Base-by-base conservation (phyloP, 2,113 vertebrate genomes). In the Clinocottus analis region DNA sequence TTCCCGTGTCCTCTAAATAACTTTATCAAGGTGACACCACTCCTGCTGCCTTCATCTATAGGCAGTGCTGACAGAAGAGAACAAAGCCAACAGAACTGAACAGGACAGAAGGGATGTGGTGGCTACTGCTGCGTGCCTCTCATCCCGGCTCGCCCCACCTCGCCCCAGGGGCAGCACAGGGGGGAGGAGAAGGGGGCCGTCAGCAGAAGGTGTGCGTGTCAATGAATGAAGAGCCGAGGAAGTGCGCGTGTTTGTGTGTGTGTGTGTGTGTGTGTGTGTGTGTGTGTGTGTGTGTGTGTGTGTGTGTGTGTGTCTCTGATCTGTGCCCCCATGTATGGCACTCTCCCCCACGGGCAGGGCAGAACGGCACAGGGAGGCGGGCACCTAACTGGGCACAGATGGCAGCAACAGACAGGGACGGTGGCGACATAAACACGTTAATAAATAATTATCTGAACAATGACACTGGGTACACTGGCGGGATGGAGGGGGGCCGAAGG, bases 341-440 rank as follows among this genome's bases (percentile, higher is more conserved):
- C 58, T 81, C 67, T 79, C 73, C 86, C 88, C 92, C 65, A 69
- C 83, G 80, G 89, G 80, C 84, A 86, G 87, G 87, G 91, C 86
- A 91, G 84, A 89, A 85, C 85, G 69, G 85, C 91, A 75, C 82
- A 86, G 86, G 91, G 84, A 90, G 82, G 86, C 82, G 65, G 86
- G 88, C 90, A 89, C 92, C 94, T 94, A 90, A 83, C 94, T 89
- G 90, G 77, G 93, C 92, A 91, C 95, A 95, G 94, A 95, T 95
- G 95, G 95, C 87, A 77, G 68, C 86, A 33, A 91, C 90, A 94
- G 89, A 85, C 83, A 69, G 80, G 75, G 87, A 88, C 60, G 62
- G 63, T 72, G 86, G 87, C 63, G 80, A 83, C 90, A 85, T 90
- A 87, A 94, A 94, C 90, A 91, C 60, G 68, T 93, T 94, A 91